A percentile compares a stretch with the other conserved stretches of the same genome.
Conservation (phyloP, 2,888 invertebrate species). For the Halictus quadricinctus region DNA sequence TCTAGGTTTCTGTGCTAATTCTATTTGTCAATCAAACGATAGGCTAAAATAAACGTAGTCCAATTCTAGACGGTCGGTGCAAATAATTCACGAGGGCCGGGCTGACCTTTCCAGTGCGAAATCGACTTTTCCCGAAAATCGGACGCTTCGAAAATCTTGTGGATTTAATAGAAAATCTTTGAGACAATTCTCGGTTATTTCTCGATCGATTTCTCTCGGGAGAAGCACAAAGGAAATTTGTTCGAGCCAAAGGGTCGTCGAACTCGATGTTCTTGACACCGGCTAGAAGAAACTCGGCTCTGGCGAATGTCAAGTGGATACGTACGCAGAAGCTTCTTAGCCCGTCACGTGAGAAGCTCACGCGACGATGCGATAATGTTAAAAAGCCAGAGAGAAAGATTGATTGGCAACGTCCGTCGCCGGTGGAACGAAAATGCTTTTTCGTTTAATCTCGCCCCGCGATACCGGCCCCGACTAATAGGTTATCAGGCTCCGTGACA, state of each 20-base stretch:
- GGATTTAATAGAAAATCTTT: background rate
- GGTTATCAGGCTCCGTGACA: constrained; percentile 25
- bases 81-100: background rate
- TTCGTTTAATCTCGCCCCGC: constrained; percentile 38
- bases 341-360: constrained; percentile 50
- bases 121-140: too few relatives aligned
- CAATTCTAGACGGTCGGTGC: background rate
- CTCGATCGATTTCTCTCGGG: background rate
- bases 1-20: background rate
- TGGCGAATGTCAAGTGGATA: constrained; percentile 46
- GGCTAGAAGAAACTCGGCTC: constrained; percentile 32
- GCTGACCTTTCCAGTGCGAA: background rate
- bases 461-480: background rate
- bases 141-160: background rate
- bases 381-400: constrained; percentile 49
- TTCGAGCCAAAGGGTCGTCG: constrained; percentile 27
- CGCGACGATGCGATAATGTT: constrained; percentile 59
- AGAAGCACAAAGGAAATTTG: constrained; percentile 42
- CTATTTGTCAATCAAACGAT: background rate
- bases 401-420: constrained; percentile 37
- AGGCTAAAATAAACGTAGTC: background rate
- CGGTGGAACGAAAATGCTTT: constrained; percentile 32
- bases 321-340: constrained; percentile 51
- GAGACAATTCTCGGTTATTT: background rate
- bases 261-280: constrained; percentile 32